Conservation (phyloP, 2,797 vertebrate species). For the Loris lydekkerianus region DNA sequence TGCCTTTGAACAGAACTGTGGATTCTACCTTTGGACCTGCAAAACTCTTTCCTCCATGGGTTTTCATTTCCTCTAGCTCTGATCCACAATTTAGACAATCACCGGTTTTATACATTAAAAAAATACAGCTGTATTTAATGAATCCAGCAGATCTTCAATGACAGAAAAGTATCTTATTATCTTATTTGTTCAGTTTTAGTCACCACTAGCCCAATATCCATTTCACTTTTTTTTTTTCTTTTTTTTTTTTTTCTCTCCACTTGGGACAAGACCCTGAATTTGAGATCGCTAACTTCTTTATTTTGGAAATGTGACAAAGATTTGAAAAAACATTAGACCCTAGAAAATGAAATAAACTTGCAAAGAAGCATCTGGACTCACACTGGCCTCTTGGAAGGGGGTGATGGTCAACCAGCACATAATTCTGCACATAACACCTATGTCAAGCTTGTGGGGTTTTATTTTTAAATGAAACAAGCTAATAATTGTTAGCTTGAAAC, state of each 20-base stretch:
- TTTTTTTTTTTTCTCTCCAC: not conserved
- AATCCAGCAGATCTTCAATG: not conserved
- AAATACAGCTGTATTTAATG: not conserved
- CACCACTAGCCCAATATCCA: not conserved
- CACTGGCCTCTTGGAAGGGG: not conserved
- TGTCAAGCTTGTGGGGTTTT: not conserved
- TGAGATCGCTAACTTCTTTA: not conserved
- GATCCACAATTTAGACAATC: not conserved
- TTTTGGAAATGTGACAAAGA: not conserved
- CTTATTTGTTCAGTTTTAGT: not conserved
- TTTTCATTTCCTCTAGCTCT: not conserved
- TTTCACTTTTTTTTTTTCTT: not conserved
- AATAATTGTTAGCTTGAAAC: not conserved
- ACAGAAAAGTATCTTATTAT: not conserved
- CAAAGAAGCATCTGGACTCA: not conserved
- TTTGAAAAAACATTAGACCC: not conserved
- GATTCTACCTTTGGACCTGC: not conserved
- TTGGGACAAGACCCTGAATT: not conserved
- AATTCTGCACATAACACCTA: not conserved
- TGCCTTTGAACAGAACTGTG: not conserved
- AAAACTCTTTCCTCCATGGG: not conserved
- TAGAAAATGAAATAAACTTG: not conserved
- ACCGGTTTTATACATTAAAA: not conserved
- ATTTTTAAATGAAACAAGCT: not conserved
- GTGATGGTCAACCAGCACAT: not conserved